phyloP scores from a whole-genome alignment of 2,113 vertebrate species.

The Egretta garzetta region DNA sequence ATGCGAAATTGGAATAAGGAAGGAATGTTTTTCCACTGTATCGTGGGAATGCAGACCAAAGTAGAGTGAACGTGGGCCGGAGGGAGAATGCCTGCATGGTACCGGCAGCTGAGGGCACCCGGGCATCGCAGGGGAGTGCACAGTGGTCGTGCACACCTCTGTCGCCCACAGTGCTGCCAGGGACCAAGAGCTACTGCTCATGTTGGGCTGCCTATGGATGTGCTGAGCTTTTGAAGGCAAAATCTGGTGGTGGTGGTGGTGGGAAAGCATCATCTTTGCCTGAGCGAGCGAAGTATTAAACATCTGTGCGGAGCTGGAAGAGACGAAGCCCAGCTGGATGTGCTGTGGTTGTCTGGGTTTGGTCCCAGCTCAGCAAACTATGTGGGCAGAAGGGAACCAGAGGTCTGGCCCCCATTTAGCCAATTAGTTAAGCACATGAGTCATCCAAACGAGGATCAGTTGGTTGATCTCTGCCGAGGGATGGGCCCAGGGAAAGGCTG shows the following conservation, averaged over 20 bases:
- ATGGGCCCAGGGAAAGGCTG: background rate
- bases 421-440: constrained; percentile 34
- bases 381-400: background rate
- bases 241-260: background rate
- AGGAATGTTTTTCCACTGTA: background rate
- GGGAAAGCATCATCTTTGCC: background rate
- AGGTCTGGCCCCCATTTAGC: constrained; percentile 24
- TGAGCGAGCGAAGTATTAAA: background rate
- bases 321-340: background rate
- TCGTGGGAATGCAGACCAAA: background rate
- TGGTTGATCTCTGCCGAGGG: background rate
- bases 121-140: accelerated
- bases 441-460: background rate
- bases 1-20: background rate
- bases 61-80: background rate
- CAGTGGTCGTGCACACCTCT: accelerated
- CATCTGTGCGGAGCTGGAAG: constrained; percentile 37
- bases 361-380: background rate
- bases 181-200: accelerated
- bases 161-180: accelerated
- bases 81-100: background rate
- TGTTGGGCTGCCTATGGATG: background rate
- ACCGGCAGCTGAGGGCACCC: accelerated
- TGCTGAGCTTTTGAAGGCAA: background rate
- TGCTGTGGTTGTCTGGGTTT: constrained; percentile 22